Evolutionary conservation across 2,797 vertebrate species (phyloP).

Genomic region (Hafferia zeledoni): DNA sequence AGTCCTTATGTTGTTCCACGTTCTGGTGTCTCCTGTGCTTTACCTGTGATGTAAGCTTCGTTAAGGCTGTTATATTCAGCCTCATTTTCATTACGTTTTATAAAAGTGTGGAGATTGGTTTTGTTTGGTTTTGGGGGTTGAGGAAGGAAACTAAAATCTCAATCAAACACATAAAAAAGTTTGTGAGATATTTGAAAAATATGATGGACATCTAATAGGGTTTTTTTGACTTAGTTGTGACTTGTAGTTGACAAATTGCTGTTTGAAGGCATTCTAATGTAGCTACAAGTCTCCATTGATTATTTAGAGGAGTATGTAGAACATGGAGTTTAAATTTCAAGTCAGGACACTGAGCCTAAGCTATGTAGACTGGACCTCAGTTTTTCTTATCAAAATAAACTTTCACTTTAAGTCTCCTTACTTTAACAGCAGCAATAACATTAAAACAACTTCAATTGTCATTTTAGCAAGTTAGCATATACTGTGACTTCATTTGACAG

Average conservation of each 20-base stretch:
- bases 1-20: background rate
- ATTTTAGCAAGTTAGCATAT: background rate
- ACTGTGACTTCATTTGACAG: background rate
- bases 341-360: background rate
- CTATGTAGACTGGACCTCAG: accelerated
- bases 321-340: background rate
- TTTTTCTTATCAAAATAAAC: background rate
- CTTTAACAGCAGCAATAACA: background rate
- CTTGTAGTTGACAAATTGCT: background rate
- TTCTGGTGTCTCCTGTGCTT: background rate
- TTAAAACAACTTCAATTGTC: background rate
- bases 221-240: background rate
- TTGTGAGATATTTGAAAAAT: background rate
- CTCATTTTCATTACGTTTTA: background rate
- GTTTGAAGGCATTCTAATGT: background rate
- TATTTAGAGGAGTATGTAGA: background rate
- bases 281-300: background rate
- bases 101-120: background rate
- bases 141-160: background rate
- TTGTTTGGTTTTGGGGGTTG: background rate
- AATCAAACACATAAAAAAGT: background rate
- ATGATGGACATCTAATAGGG: background rate
- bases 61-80: background rate
- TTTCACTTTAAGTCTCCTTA: background rate
- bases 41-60: background rate